Base-by-base conservation (phyloP, 2,797 vertebrate genomes). In the Notolepis coatsorum region DNA sequence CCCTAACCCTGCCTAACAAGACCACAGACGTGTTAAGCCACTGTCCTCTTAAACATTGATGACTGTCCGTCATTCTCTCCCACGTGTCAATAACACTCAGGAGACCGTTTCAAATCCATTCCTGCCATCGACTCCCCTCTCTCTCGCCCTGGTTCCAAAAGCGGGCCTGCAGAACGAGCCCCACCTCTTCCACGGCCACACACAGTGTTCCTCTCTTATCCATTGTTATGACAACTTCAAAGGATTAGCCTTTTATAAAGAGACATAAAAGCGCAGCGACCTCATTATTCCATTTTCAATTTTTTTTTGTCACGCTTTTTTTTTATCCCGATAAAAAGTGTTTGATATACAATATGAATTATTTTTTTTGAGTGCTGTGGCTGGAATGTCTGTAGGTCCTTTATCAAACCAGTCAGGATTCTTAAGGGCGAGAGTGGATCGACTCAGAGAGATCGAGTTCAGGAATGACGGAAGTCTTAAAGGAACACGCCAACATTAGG, bases 31-130 rank as follows among this genome's bases (percentile, higher is more conserved):
- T n/a, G n/a, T n/a, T n/a, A n/a, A n/a, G n/a, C n/a, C n/a, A n/a
- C n/a, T n/a, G n/a, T n/a, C n/a, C n/a, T n/a, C n/a, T n/a, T n/a
- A n/a, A n/a, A n/a, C n/a, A n/a, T 52, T 18, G 49, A n/a, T 43
- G 35, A 56, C 31, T 50, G 48, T 23, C 30, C 59, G 24, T 59
- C 25, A 43, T 55, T 64, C 48, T 48, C 30, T 41, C 20, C 7
- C 37, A 39, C 41, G n/a, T 9, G 15, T 52, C 37, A 17, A 4
- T 45, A 27, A 31, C 27, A 39, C 33, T 15, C 7, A 28, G 39
- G 27, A 10, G 27, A 56, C 18, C 24, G n/a, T 21, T 57, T 55
- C 54, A 24, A 15, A 31, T 2, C 18, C 17, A 51, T 1, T 20
- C 12, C 4, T 39, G 13, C n/a, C 17, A 50, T 46, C 5, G 23